Percentiles rank a stretch among this genome's conserved stretches.
phyloP scores from a whole-genome alignment of 2,888 invertebrate species.

The Elmis aenea region DNA sequence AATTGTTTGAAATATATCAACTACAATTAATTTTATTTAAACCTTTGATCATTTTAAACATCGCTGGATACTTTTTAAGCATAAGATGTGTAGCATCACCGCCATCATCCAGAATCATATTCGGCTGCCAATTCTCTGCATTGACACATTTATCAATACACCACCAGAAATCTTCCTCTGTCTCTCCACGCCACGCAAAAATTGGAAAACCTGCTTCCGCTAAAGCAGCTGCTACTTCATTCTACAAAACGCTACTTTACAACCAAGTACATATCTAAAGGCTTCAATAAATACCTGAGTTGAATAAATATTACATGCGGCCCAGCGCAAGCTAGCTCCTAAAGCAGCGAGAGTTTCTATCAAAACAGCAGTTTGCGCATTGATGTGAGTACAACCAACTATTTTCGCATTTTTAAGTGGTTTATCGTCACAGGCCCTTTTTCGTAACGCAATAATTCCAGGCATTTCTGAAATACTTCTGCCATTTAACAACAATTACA shows the following conservation, averaged over 20 bases:
- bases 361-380: slow-evolving; percentile 94
- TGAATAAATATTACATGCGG: slow-evolving; percentile 96
- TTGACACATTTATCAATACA: slow-evolving; percentile 95
- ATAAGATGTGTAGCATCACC: slow-evolving; percentile 95
- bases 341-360: slow-evolving; percentile 85
- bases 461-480: slow-evolving; percentile 94
- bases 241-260: slow-evolving; percentile 61
- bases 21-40: slow-evolving; percentile 9
- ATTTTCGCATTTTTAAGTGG: slow-evolving; percentile 90
- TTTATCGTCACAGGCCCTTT: slow-evolving; percentile 88
- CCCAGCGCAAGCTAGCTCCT: slow-evolving; percentile 92
- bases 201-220: slow-evolving; percentile 87
- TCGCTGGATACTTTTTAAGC: slow-evolving; percentile 90
- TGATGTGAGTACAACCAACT: slow-evolving; percentile 97
- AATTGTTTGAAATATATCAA: not conserved
- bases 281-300: slow-evolving; percentile 65
- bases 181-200: slow-evolving; percentile 96
- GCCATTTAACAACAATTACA: no score
- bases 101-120: slow-evolving; percentile 96
- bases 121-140: slow-evolving; percentile 91
- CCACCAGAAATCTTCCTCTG: slow-evolving; percentile 99
- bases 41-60: slow-evolving; percentile 90
- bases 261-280: not conserved
- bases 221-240: slow-evolving; percentile 93
- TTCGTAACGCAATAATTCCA: slow-evolving; percentile 90